Conservation (phyloP, 2,113 vertebrate genomes). For the Chloroceryle aenea region DNA sequence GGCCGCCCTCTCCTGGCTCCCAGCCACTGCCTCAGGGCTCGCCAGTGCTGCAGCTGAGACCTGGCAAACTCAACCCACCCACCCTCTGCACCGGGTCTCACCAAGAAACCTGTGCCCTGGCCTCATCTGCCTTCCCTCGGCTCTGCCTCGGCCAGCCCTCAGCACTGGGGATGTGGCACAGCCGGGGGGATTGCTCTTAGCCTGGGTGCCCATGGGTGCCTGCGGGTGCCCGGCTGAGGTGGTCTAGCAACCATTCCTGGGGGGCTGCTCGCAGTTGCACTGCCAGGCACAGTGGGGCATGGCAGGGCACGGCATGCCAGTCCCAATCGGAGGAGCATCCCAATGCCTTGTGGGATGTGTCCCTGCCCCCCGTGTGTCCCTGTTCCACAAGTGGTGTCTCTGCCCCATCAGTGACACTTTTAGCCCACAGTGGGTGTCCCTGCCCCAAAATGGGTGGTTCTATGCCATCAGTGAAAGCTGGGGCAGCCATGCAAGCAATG, state of each 20-base stretch:
- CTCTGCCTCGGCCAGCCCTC: background rate
- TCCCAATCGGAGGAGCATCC: background rate
- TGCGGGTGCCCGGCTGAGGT: background rate
- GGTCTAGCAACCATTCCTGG: background rate
- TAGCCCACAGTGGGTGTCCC: background rate
- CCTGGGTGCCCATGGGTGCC: background rate
- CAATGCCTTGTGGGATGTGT: too few species aligned
- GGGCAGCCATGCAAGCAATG: background rate
- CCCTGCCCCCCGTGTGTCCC: background rate
- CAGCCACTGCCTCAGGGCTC: background rate
- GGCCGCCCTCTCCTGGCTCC: background rate
- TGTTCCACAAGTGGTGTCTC: background rate
- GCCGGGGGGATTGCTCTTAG: too few species aligned
- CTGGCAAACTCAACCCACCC: background rate
- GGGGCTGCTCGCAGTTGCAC: background rate
- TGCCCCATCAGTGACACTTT: background rate
- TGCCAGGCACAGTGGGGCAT: accelerated
- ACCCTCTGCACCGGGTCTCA: accelerated
- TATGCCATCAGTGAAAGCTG: background rate
- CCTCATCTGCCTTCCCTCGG: accelerated
- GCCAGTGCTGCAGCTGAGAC: background rate
- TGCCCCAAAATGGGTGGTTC: background rate
- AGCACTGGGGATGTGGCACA: accelerated
- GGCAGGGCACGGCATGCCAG: background rate
- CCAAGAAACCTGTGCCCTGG: accelerated